Base-by-base conservation (phyloP, 2,888 invertebrate species). In the Acanthosepion esculentum region DNA sequence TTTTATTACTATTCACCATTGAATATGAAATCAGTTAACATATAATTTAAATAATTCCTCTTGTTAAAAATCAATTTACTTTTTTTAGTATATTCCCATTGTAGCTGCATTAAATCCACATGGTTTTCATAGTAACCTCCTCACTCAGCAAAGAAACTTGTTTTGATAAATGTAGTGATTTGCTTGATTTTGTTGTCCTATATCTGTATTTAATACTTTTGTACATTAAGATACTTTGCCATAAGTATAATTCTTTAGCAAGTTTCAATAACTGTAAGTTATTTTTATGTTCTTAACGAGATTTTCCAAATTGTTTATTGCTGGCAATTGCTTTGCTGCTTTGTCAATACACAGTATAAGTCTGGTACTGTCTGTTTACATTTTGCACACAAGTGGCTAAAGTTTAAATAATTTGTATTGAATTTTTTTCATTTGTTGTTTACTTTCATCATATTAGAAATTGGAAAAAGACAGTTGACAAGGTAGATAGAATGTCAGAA, bases 281-380 rank as follows among this genome's bases (percentile, higher is more conserved):
- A 78, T 78, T 78, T 29, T 78, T 78, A n/a, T n/a, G 0, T 12
- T 78, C n/a, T 23, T 33, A 33, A 78, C 33, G n/a, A 78, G n/a
- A 78, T 78, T 78, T 78, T 78, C 10, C 15, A 78, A 78, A n/a
- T 18, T 78, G n/a, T 78, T 78, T 78, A n/a, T 18, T 78, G 78
- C 78, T 78, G 33, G n/a, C 78, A 78, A 78, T 78, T 78, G 78
- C 78, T 78, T 78, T n/a, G 78, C 78, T 78, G 78, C 78, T 78
- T 78, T 78, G n/a, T 78, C 78, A 78, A n/a, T 78, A 78, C 78
- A n/a, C 78, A n/a, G 78, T 78, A 78, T n/a, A 78, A 78, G n/a
- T 78, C n/a, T n/a, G n/a, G 48, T 50, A 18, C 53, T 92, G n/a
- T 92, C 29, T 48, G 48, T 48, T 41, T 53, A 92, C n/a, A 53